Percentiles rank a stretch among this genome's conserved stretches.
Conservation (phyloP, 2,113 vertebrate genomes). For the Ammospiza caudacuta region DNA sequence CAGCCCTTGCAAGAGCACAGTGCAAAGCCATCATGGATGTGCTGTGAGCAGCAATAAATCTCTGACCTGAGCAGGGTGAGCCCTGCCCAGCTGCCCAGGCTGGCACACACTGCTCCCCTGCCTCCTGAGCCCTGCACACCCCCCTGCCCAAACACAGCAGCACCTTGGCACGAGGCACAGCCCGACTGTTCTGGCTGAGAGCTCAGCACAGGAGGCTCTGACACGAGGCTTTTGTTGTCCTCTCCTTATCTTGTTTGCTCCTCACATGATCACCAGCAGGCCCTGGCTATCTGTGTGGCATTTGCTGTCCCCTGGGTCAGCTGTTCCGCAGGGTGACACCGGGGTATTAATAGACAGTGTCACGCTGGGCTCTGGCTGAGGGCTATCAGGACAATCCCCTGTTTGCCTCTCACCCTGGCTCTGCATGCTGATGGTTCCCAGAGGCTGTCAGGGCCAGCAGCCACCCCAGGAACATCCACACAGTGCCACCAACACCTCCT, state of each 20-base stretch:
- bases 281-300: not conserved
- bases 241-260: not conserved
- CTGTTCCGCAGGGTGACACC: not conserved
- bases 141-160: not conserved
- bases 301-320: not conserved
- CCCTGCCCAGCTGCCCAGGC: not conserved
- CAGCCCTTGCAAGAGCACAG: not conserved
- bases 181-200: accelerated
- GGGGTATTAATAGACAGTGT: not conserved
- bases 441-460: not conserved
- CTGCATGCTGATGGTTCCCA: not conserved
- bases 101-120: not conserved
- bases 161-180: not conserved
- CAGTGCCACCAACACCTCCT: not conserved
- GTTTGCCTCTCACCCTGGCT: not conserved
- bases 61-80: not conserved
- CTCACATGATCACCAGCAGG: not conserved
- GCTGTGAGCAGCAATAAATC: not conserved
- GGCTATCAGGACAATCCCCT: not conserved
- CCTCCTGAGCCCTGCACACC: accelerated
- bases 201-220: not conserved
- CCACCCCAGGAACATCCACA: not conserved
- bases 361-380: not conserved
- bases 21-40: accelerated
- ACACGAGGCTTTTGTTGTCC: not conserved